phyloP scores from a whole-genome alignment of 2,113 vertebrate genomes.

The Seriola aureovittata region DNA sequence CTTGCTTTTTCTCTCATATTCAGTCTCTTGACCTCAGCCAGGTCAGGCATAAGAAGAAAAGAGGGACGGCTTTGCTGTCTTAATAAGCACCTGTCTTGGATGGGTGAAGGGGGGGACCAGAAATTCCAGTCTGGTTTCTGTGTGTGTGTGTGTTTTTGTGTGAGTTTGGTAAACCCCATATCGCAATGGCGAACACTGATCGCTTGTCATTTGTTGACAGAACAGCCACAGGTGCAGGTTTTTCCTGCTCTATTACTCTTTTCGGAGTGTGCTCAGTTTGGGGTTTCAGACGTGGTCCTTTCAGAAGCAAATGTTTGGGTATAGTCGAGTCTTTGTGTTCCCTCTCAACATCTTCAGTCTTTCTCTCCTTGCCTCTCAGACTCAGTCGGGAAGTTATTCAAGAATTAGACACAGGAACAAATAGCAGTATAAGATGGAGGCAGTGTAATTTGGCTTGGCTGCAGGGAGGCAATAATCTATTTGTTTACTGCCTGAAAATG shows the following conservation, averaged over 20 bases:
- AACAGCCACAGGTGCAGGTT: constrained; percentile 70
- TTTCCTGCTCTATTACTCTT: constrained; percentile 53
- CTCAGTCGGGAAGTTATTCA: constrained; percentile 32
- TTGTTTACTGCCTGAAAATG: neutral
- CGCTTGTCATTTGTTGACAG: constrained; percentile 72
- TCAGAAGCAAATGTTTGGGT: constrained; percentile 53
- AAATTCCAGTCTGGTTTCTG: constrained; percentile 75
- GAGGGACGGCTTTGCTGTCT: constrained; percentile 62
- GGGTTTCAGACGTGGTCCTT: constrained; percentile 31
- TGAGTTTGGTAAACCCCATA: constrained; percentile 44
- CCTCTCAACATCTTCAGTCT: constrained; percentile 4
- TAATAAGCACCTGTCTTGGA: constrained; percentile 75
- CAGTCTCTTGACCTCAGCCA: constrained; percentile 60
- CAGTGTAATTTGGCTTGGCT: neutral
- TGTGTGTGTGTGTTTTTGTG: constrained; percentile 34
- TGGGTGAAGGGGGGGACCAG: constrained; percentile 36
- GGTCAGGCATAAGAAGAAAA: constrained; percentile 39
- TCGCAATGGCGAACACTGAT: constrained; percentile 65
- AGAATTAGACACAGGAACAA: constrained; percentile 33
- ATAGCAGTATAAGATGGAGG: constrained; percentile 23
- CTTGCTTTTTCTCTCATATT: constrained; percentile 46
- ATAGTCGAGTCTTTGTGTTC: constrained; percentile 48
- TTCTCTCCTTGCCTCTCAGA: neutral
- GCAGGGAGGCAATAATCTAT: neutral
- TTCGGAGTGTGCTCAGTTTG: constrained; percentile 23